Evolutionary conservation across 2,888 invertebrate genomes (phyloP).

Genomic region (Syrista parreyssii): DNA sequence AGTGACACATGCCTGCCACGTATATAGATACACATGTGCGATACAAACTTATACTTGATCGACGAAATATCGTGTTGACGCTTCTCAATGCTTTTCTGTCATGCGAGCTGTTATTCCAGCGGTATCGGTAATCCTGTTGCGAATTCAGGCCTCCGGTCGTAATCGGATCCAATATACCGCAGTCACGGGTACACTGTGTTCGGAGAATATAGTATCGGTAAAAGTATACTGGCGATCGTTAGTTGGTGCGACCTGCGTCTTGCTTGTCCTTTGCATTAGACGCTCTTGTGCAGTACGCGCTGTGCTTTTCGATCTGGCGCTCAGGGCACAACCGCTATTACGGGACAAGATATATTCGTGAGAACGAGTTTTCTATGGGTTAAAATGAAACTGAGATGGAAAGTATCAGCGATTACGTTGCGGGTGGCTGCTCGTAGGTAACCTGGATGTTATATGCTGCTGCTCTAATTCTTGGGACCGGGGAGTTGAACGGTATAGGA

Average conservation of each 20-base stretch:
- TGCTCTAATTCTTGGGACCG: background rate
- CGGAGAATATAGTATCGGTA: background rate
- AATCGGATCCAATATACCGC: slow-evolving; percentile 2
- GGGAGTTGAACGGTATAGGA: background rate
- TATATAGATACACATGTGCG: too few relatives aligned
- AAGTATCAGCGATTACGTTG: background rate
- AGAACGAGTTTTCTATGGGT: background rate
- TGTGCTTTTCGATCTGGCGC: background rate
- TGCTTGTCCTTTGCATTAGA: background rate
- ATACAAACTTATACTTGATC: background rate
- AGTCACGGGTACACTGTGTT: background rate
- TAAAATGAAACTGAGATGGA: background rate
- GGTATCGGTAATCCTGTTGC: background rate
- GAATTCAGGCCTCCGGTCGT: background rate
- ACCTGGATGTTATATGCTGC: background rate
- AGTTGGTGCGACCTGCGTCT: background rate
- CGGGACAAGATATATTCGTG: background rate
- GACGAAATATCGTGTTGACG: background rate
- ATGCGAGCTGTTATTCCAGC: background rate
- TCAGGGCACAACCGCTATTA: background rate
- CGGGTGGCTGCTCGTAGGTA: background rate
- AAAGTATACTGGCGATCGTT: background rate
- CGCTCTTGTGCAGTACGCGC: background rate
- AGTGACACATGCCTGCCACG: background rate
- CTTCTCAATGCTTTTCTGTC: background rate